A percentile compares a stretch with the other conserved stretches of the same genome.
Evolutionary conservation across 2,888 invertebrate species (phyloP).

Genomic region (Oegoconia quadripuncta): DNA sequence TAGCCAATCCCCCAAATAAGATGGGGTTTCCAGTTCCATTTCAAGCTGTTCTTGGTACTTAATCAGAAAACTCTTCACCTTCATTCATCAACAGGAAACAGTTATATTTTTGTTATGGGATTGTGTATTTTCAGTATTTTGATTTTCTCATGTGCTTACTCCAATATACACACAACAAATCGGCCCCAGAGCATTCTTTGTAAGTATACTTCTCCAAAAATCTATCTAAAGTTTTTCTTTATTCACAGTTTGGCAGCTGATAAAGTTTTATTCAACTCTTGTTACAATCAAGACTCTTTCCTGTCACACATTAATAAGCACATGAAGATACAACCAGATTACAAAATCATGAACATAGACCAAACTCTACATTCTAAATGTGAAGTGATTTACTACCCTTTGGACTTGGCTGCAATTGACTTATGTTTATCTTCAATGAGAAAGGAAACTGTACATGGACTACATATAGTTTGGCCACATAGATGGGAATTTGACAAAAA

Average conservation of each 20-base stretch:
- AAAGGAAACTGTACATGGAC: neutral
- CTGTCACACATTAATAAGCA: slow-evolving; percentile 3
- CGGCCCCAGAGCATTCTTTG: no score
- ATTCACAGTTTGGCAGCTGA: slow-evolving; percentile 82
- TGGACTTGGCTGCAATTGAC: slow-evolving; percentile 49
- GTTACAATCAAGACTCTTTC: slow-evolving; percentile 48
- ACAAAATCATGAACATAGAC: neutral
- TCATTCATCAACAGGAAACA: no score
- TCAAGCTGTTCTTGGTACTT: no score
- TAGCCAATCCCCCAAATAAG: no score
- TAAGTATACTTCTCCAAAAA: no score
- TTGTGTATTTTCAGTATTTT: no score
- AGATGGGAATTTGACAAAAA: slow-evolving; percentile 89
- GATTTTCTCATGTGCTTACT: no score
- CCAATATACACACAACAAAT: no score
- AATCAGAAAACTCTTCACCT: no score
- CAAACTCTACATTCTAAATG: slow-evolving; percentile 5
- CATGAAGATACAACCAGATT: slow-evolving; percentile 7
- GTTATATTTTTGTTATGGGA: no score
- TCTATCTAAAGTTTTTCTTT: no score
- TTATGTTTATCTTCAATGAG: neutral
- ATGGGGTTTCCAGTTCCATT: no score
- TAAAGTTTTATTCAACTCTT: slow-evolving; percentile 83
- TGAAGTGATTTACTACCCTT: slow-evolving; percentile 75
- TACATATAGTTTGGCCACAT: slow-evolving; percentile 51